These are phyloP conservation scores for Periplaneta americana DNA, from an alignment of 1,140 invertebrate species.

Conservation along the genomic window DNA sequence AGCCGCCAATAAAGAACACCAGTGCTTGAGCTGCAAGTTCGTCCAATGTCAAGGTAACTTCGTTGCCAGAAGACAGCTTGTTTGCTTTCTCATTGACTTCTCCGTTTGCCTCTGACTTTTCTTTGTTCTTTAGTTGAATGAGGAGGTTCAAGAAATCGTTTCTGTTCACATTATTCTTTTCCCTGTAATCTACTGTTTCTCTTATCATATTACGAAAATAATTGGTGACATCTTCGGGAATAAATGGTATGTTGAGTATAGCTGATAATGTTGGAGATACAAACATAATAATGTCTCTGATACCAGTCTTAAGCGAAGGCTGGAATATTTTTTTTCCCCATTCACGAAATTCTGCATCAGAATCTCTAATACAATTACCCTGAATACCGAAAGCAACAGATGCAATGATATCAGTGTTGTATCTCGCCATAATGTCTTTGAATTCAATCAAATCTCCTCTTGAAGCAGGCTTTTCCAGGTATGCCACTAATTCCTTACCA, in stretches of 20 bases:
- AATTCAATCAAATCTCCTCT: not conserved
- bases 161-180: constrained; percentile 38
- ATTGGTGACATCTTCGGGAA: constrained; percentile 40
- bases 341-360: constrained; percentile 16
- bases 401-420: constrained; percentile 16
- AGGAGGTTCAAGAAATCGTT: constrained; percentile 56
- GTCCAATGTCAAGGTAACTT: too few relatives aligned
- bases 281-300: constrained; percentile 8
- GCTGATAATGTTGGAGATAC: constrained; percentile 2
- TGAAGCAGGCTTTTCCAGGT: not conserved
- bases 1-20: constrained; percentile 47
- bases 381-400: constrained; percentile 17
- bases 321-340: constrained; percentile 14
- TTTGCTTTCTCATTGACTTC: not conserved
- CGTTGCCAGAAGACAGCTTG: too few relatives aligned
- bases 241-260: constrained; percentile 35
- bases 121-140: constrained; percentile 49
- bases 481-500: not conserved
- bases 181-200: constrained; percentile 46
- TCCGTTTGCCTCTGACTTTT: constrained; percentile 34
- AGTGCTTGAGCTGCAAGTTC: constrained; percentile 34
- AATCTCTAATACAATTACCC: constrained; percentile 14
- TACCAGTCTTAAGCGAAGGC: not conserved
- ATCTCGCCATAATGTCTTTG: constrained; percentile 10
- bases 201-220: constrained; percentile 49